Base-by-base conservation (phyloP, 2,888 invertebrate species). In the Melanargia galathea region DNA sequence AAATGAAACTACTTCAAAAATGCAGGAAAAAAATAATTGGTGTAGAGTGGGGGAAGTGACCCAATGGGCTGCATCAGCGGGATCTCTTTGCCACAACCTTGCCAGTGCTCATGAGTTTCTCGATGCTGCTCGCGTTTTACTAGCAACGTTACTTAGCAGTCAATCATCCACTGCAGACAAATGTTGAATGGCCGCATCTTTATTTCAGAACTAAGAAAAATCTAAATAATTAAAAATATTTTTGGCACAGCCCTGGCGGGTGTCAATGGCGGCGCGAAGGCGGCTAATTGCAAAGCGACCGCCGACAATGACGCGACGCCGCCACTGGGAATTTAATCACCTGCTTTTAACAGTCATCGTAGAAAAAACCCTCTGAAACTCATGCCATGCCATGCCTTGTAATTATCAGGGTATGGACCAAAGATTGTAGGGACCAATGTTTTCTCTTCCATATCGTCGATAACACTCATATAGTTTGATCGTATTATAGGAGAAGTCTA, bases 281-380 rank as follows among this genome's bases (percentile, higher is more conserved):
- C 66, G 62, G 63, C 63, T 62, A 66, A 69, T 72, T 71, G 70
- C 69, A 70, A 69, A 69, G 69, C 63, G 66, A 66, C 68, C 66
- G 67, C 69, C 64, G 69, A 69, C 66, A 62, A 65, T 58, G 68
- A 57, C 60, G 49, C 61, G 46, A 22, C 45, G 62, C 64, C 67
- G 70, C 65, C 67, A 63, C 62, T 68, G 62, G 65, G 68, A 67
- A 67, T 71, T 66, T 66, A 68, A 66, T 66, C 63, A 62, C 69
- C 58, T 64, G 60, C 64, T 66, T 68, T 70, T 72, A 70, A 72
- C 62, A 61, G 56, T 49, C 58, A 51, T 55, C 58, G 30, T 60
- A 48, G 22, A 57, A 61, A 63, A 63, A 63, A 54, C 26, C 33
- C 52, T 24, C 58, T 46, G 18, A 3, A 24, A 22, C 35, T 54